Evolutionary conservation across 2,888 invertebrate genomes (phyloP).

Genomic region (Agonopterix heracliana): DNA sequence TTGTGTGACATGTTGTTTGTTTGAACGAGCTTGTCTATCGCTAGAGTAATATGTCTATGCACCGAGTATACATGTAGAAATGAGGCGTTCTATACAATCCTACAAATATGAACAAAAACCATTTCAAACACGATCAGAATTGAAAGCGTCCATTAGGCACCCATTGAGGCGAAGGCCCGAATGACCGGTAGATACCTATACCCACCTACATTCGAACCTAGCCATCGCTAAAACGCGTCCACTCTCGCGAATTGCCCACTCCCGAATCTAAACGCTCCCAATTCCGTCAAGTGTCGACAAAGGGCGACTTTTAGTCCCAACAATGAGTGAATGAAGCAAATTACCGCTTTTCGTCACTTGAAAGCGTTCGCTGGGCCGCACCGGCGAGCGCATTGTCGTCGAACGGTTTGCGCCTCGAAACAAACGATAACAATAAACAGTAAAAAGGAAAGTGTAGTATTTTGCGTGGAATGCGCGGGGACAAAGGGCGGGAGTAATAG

Average conservation of each 20-base stretch:
- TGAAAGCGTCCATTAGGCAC: slow-evolving; percentile 46
- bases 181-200: slow-evolving; percentile 19
- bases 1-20: too few relatives aligned
- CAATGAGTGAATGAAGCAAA: slow-evolving; percentile 72
- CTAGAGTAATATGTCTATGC: too few relatives aligned
- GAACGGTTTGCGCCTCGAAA: slow-evolving; percentile 70
- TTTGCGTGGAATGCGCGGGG: slow-evolving; percentile 56
- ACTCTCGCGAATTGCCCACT: slow-evolving; percentile 66
- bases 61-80: too few relatives aligned
- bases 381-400: slow-evolving; percentile 56
- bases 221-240: slow-evolving; percentile 47
- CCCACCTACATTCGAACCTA: slow-evolving; percentile 12
- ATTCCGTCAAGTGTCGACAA: slow-evolving; percentile 70
- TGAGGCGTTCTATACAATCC: neutral
- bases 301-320: slow-evolving; percentile 70
- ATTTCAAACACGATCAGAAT: slow-evolving; percentile 28
- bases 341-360: slow-evolving; percentile 71
- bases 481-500: slow-evolving; percentile 62
- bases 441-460: slow-evolving; percentile 72
- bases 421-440: slow-evolving; percentile 74
- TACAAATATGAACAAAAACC: slow-evolving; percentile 22
- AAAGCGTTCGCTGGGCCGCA: slow-evolving; percentile 66
- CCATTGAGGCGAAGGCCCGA: slow-evolving; percentile 43
- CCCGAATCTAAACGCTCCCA: slow-evolving; percentile 71
- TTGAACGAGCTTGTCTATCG: too few relatives aligned